Conservation (phyloP, 37 sponge, comb jelly and placozoan genomes). For the Hexactinellida sp. region DNA sequence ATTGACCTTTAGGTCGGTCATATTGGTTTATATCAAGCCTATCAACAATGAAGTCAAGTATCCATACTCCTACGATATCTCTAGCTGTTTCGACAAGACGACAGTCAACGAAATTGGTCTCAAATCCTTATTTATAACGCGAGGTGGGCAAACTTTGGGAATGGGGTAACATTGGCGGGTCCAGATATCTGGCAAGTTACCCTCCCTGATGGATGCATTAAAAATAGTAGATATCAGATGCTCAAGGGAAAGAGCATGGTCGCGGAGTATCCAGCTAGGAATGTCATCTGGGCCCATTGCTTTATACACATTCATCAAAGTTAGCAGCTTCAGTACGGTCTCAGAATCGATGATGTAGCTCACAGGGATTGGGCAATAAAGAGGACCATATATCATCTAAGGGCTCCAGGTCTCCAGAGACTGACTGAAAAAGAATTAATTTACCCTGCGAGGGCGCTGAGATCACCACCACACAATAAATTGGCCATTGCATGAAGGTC, state of each 20-base stretch:
- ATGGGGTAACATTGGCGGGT: too few relatives aligned
- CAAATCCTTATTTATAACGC: too few relatives aligned
- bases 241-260: background rate
- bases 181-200: too few relatives aligned
- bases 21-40: background rate
- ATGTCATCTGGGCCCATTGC: background rate
- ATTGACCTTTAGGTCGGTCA: background rate
- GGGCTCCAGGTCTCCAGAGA: background rate
- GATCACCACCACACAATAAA: background rate
- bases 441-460: too few relatives aligned
- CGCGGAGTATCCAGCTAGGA: background rate
- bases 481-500: background rate
- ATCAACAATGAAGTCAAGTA: background rate
- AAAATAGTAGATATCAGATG: background rate
- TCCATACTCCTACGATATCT: background rate
- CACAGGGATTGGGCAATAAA: background rate
- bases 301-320: background rate
- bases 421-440: too few relatives aligned
- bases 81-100: too few relatives aligned
- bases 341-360: background rate
- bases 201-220: constrained; percentile 12
- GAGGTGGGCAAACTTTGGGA: too few relatives aligned
- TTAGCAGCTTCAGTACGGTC: background rate
- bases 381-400: background rate
- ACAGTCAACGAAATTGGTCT: too few relatives aligned